Base-by-base conservation (phyloP, 2,888 invertebrate genomes). In the Noctua fimbriata region DNA sequence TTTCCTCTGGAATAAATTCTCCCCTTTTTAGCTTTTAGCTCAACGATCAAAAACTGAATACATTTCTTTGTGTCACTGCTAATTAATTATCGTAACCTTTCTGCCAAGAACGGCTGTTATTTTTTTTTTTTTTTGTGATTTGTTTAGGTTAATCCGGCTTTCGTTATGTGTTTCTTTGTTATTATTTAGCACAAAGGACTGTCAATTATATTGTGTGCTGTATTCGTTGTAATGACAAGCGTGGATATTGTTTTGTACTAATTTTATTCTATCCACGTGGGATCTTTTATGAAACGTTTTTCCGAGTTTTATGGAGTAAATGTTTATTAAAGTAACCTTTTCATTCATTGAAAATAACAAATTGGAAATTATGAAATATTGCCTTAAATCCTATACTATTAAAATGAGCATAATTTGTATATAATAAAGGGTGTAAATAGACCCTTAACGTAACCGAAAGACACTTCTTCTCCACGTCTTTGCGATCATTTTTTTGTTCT, bases 11-110 rank as follows among this genome's bases (percentile, higher is more conserved):
- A 87, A 89, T 87, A 85, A 89, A 90, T 90, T 85, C 89, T 86
- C 86, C 90, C 89, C 89, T 87, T 89, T 89, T 90, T 89, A 87
- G 87, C 88, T 87, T 89, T 88, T 85, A 87, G 86, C 82, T 87
- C 86, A 83, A 82, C 86, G 84, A 90, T 89, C 89, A 90, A 89
- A 89, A 89, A 90, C 89, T 90, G 90, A 87, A 90, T 85, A 90
- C 83, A 89, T 82, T 87, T 89, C 90, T 90, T 90, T 89, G 82
- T 89, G 90, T 78, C 88, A 84, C 81, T 85, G 78, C 73, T 87
- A 90, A 89, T 89, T 89, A 89, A 89, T 89, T 89, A 84, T 70
- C 73, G 74, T 81, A 81, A 82, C 85, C 85, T 87, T 80, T 87
- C 78, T 79, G 74, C 60, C 52, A 66, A 74, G 79, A 78, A 77